A percentile compares a stretch with the other conserved stretches of the same genome.
Evolutionary conservation across 2,888 invertebrate species (phyloP).

Genomic region (Prosapia bicincta): DNA sequence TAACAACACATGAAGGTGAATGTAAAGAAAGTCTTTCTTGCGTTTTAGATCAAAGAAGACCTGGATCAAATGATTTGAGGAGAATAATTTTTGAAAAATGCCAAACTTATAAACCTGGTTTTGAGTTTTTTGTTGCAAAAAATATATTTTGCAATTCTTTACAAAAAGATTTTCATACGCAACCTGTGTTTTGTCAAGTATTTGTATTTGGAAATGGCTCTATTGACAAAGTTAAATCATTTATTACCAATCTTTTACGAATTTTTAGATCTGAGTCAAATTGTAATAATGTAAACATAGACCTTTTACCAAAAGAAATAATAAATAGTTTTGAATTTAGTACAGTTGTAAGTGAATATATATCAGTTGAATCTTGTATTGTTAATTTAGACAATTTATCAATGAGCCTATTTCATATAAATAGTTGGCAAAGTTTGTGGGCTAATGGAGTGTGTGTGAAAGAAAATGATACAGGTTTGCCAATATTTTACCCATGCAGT

Average conservation of each 20-base stretch:
- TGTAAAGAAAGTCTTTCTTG: neutral
- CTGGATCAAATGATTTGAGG: neutral
- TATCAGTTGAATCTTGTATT: neutral
- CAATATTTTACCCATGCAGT: constrained; percentile 12
- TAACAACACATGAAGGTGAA: neutral
- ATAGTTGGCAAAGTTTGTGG: constrained; percentile 30
- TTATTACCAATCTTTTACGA: neutral
- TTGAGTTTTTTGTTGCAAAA: neutral
- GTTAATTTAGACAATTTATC: constrained; percentile 5
- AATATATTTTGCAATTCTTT: neutral
- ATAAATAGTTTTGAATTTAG: neutral
- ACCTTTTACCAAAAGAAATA: neutral
- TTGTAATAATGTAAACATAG: neutral
- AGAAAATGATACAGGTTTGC: neutral
- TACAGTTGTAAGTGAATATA: neutral
- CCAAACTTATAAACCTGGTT: neutral
- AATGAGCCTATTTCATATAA: constrained; percentile 21
- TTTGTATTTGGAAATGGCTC: neutral
- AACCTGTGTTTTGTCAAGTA: neutral
- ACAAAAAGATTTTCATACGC: neutral
- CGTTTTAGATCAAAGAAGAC: neutral
- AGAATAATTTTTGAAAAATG: neutral
- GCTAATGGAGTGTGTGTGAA: neutral
- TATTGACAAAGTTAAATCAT: neutral
- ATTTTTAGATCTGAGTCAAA: neutral